Evolutionary conservation across 2,888 invertebrate species (phyloP).

Genomic region (Rotaria socialis): DNA sequence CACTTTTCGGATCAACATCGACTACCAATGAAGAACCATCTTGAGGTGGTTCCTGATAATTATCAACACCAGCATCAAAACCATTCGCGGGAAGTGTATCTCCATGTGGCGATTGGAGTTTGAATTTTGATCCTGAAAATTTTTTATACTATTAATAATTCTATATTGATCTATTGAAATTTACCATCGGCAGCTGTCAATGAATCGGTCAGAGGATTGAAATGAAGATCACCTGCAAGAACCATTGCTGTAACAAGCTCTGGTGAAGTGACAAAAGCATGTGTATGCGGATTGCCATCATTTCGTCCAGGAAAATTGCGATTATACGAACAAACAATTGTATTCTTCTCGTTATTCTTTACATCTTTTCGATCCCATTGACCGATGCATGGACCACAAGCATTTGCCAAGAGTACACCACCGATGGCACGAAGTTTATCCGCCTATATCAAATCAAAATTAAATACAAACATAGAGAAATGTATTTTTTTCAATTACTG

Average conservation of each 20-base stretch:
- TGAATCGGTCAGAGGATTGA: slow-evolving; percentile 83
- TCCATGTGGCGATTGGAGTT: slow-evolving; percentile 69
- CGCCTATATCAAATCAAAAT: slow-evolving; percentile 61
- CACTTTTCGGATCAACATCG: slow-evolving; percentile 78
- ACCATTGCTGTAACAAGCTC: slow-evolving; percentile 92
- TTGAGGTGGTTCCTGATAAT: slow-evolving; percentile 79
- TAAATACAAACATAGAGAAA: too few species aligned
- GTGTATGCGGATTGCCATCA: slow-evolving; percentile 89
- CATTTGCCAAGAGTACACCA: slow-evolving; percentile 91
- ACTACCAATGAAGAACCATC: slow-evolving; percentile 67
- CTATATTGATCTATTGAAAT: too few species aligned
- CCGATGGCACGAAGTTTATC: slow-evolving; percentile 81
- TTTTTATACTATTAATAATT: too few species aligned
- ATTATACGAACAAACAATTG: slow-evolving; percentile 98
- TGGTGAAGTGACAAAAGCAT: slow-evolving; percentile 94
- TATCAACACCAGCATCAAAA: slow-evolving; percentile 93
- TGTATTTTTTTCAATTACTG: neutral
- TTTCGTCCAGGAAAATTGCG: slow-evolving; percentile 91
- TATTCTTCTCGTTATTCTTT: slow-evolving; percentile 97
- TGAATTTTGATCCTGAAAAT: slow-evolving; percentile 38
- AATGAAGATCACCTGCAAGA: slow-evolving; percentile 78
- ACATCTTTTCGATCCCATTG: slow-evolving; percentile 85
- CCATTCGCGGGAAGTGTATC: slow-evolving; percentile 87
- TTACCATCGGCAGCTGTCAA: slow-evolving; percentile 71
- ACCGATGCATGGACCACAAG: slow-evolving; percentile 98